These are phyloP conservation scores for Urocynchramus pylzowi DNA, from an alignment of 2,113 vertebrate species.

Conservation along the genomic window DNA sequence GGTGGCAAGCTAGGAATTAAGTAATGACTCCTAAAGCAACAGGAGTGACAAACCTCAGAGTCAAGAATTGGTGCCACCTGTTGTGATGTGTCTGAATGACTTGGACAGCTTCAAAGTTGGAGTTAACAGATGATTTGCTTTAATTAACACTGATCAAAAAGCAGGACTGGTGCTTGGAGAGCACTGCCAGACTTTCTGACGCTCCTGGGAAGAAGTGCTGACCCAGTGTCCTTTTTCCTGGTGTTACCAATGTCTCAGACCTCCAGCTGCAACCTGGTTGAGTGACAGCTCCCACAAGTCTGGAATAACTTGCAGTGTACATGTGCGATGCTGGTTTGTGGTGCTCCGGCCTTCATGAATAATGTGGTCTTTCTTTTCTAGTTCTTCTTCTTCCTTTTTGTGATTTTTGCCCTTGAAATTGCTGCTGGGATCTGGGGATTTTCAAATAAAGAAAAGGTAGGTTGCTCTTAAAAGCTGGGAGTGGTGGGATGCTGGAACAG, in stretches of 20 bases:
- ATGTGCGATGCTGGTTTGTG: background rate
- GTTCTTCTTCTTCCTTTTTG: slow-evolving; percentile 93
- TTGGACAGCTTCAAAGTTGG: background rate
- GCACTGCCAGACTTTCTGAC: background rate
- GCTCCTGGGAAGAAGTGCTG: background rate
- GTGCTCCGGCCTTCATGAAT: background rate
- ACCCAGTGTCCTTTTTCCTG: background rate
- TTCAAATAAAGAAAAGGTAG: slow-evolving; percentile 89
- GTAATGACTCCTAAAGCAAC: background rate
- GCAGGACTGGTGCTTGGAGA: background rate
- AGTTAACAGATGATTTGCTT: background rate
- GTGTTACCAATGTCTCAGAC: background rate
- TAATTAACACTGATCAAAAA: slow-evolving; percentile 43
- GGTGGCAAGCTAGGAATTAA: background rate
- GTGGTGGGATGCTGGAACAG: background rate
- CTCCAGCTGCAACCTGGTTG: background rate
- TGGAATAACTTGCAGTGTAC: background rate
- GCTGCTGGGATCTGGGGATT: slow-evolving; percentile 95
- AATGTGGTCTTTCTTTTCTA: slow-evolving; percentile 40
- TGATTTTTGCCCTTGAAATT: slow-evolving; percentile 94
- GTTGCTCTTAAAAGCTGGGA: background rate
- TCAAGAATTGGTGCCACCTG: background rate
- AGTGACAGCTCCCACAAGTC: background rate
- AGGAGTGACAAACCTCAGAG: background rate
- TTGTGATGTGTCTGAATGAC: background rate